Base-by-base conservation (phyloP, 2,797 vertebrate genomes). In the Pangasius djambal region DNA sequence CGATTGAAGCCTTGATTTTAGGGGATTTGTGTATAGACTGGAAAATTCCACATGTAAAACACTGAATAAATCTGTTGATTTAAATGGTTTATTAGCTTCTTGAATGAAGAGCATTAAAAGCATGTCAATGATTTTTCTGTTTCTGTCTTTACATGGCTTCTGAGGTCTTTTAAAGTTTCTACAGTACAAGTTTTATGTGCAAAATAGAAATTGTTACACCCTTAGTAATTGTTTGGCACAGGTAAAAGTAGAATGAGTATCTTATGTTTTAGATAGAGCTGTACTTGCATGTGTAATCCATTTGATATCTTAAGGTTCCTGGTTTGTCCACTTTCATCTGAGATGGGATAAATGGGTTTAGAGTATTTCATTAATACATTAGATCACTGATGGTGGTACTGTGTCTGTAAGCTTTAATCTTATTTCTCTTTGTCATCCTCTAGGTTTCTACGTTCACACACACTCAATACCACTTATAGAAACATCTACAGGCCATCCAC, bases 401-500 rank as follows among this genome's bases (percentile, higher is more conserved):
- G 10, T 3, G 2, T 13, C 22, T 55, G 48, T 82, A 52, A 25
- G 37, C 15, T 9, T 12, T 25, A 4, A n/a, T 74, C 9, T 3
- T 12, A 0, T 63, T 25, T 25, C 1, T 74, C 8, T 28, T 13
- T 86, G 40, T 85, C 28, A 1, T 90, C 13, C 37, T 48, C 12
- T 92, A 97, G 97, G 84, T 97, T 97, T 88, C 94, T 97, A 3
- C 93, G 85, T 50, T 94, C 96, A 0, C 2, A 15, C 0, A 25
- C 91, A 59, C 85, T 96, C 84, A 93, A 93, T 2, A 93, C 93
- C 55, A 91, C 4, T 18, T 92, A 87, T 0, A 93, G 88, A 86
- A 5, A 92, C 72, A 92, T 97, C 2, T 97, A 97, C 90, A 95
- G 96, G 0, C 96, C 97, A 0, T 96, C 96, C 0, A 97, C 97